Percentiles rank a stretch among this genome's conserved stretches.
phyloP scores from a whole-genome alignment of 2,113 vertebrate species.

The Typhlomys cinereus region DNA sequence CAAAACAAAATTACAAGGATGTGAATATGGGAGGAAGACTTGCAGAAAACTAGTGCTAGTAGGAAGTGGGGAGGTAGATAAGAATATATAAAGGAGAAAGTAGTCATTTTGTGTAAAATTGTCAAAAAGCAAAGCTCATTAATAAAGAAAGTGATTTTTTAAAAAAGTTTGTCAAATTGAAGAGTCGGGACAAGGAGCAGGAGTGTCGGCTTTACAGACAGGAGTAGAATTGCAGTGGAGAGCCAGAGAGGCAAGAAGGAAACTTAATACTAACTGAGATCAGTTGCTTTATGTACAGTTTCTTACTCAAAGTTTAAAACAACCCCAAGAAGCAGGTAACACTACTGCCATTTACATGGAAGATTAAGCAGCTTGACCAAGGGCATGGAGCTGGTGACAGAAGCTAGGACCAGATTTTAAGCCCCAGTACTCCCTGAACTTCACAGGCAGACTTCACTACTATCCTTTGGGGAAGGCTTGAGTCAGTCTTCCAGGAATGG shows the following conservation, averaged over 20 bases:
- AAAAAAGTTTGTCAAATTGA: neutral
- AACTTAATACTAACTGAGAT: neutral
- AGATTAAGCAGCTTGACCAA: slow-evolving; percentile 8
- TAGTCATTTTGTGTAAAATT: no score
- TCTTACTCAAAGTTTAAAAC: slow-evolving; percentile 46
- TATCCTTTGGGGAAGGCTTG: neutral
- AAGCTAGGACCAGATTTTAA: neutral
- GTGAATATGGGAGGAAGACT: no score
- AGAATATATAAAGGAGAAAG: no score
- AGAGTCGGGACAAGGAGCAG: neutral
- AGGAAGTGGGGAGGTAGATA: no score
- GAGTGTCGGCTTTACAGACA: neutral
- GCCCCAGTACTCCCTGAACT: neutral
- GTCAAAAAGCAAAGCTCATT: no score
- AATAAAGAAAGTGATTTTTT: neutral
- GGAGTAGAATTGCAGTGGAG: neutral
- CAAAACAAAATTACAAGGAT: no score
- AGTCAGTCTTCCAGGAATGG: neutral
- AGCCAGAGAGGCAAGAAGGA: neutral
- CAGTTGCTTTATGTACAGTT: neutral
- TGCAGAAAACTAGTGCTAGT: no score
- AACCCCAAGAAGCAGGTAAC: neutral
- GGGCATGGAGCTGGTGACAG: neutral
- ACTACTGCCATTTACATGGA: neutral
- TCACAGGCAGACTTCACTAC: neutral